A percentile compares a stretch with the other conserved stretches of the same genome.
Conservation (phyloP, 2,113 vertebrate species). For the Perca fluviatilis region DNA sequence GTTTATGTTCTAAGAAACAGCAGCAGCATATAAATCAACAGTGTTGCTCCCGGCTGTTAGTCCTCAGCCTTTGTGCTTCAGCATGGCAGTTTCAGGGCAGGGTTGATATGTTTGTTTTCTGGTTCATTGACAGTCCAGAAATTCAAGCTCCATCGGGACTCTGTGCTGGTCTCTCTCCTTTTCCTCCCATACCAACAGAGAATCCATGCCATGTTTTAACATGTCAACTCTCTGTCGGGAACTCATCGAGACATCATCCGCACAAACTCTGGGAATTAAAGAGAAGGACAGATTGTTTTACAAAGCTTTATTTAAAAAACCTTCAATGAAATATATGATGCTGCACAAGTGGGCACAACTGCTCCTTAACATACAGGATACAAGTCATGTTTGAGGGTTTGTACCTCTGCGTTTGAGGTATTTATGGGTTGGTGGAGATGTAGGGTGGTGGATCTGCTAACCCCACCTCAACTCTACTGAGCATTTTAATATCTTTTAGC, state of each 20-base stretch:
- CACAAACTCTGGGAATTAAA: conserved; percentile 90
- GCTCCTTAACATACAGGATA: background rate
- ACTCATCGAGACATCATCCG: conserved; percentile 98
- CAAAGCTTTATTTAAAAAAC: background rate
- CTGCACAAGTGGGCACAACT: background rate
- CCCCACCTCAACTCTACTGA: background rate
- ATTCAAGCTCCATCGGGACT: conserved; percentile 33
- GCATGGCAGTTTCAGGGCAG: conserved; percentile 73
- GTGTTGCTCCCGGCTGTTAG: conserved; percentile 50
- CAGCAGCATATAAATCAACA: conserved; percentile 66
- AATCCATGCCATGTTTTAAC: background rate
- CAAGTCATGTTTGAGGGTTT: background rate
- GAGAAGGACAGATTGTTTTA: conserved; percentile 13
- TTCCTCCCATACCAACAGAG: background rate
- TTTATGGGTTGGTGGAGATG: background rate
- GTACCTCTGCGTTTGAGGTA: background rate
- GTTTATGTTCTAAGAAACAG: conserved; percentile 58
- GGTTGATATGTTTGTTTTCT: conserved; percentile 74
- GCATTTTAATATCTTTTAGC: background rate
- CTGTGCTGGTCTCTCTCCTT: conserved; percentile 11
- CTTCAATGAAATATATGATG: background rate
- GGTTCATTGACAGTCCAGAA: conserved; percentile 47
- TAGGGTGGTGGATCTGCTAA: background rate
- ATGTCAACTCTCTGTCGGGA: background rate
- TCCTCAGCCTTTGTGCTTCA: conserved; percentile 63